Conservation (phyloP, 2,888 invertebrate species). For the Caenorhabditis wallacei region DNA sequence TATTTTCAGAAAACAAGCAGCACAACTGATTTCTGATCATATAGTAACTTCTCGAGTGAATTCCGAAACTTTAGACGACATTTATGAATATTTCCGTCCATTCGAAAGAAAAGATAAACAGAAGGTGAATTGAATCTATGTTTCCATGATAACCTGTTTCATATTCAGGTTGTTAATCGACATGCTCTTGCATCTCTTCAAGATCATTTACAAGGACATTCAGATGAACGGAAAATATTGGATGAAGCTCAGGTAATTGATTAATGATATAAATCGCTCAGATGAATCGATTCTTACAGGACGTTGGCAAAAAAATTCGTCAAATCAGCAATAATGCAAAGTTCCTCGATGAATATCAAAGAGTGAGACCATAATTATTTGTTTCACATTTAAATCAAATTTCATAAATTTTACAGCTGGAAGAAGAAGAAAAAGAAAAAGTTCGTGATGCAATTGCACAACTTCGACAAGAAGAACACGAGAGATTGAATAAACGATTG, state of each 20-base stretch:
- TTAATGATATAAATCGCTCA: background rate
- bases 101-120: slow-evolving; percentile 78
- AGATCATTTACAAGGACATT: slow-evolving; percentile 73
- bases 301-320: slow-evolving; percentile 43
- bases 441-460: slow-evolving; percentile 71
- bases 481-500: slow-evolving; percentile 71
- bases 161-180: slow-evolving; percentile 74
- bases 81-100: slow-evolving; percentile 80
- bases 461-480: slow-evolving; percentile 71
- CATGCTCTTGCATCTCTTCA: slow-evolving; percentile 71
- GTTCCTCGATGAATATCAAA: slow-evolving; percentile 68
- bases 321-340: slow-evolving; percentile 51
- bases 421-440: slow-evolving; percentile 69
- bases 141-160: no score
- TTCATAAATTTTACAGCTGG: slow-evolving; percentile 66
- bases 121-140: no score
- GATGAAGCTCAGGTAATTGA: slow-evolving; percentile 51
- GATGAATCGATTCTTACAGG: slow-evolving; percentile 29
- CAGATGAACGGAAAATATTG: slow-evolving; percentile 58
- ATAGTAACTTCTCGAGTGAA: slow-evolving; percentile 73
- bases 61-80: slow-evolving; percentile 70
- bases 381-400: background rate
- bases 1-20: slow-evolving; percentile 55
- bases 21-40: slow-evolving; percentile 46
- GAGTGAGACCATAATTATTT: slow-evolving; percentile 28